Evolutionary conservation across 2,797 vertebrate species (phyloP), one percentile per base, ranked within the genome.

Genomic region (Synanceia verrucosa): DNA sequence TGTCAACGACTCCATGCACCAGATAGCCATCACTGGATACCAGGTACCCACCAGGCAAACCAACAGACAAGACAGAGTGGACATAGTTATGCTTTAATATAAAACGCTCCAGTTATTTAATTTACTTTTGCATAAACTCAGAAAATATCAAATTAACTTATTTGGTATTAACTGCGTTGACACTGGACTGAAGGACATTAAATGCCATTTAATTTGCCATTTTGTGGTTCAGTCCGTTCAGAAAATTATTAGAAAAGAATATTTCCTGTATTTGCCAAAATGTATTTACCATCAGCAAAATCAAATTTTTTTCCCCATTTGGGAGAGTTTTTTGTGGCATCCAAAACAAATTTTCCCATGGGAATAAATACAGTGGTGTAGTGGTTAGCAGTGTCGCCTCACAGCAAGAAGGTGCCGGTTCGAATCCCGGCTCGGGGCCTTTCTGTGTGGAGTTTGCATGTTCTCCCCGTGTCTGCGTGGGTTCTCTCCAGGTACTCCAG

Each of bases 1-100:
- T 9, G 96, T 99, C 80, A 99, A 99, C 9, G 98, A 99, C 89
- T 99, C 97, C 52, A 99, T 99, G 97, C 97, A 99, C 92, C 97
- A 99, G 92, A 97, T 95, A 76, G 94, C 97, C 88, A 99, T 99
- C 86, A 97, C 96, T 41, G 98, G 97, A 79, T 98, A 97, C 73
- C 92, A 95, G 82, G 97, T 98, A 93, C 86, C 92, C 41, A 16
- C 36, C 29, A 28, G 55, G 46, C 41, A 34, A 18, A 34, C 37
- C 68, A 37, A 43, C 19, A 21, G 44, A 47, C 18, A 26, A 34
- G 23, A 46, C 4, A 8, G 26, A 19, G 9, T 11, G 16, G 36
- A 46, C 18, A 5, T 36, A 18, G 39, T 44, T 52, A 36, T n/a
- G 10, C 14, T 43, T 59, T 59, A 6, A 39, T 3, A 34, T 5